Conservation (phyloP, 2,113 vertebrate species). For the Tamias sibiricus region DNA sequence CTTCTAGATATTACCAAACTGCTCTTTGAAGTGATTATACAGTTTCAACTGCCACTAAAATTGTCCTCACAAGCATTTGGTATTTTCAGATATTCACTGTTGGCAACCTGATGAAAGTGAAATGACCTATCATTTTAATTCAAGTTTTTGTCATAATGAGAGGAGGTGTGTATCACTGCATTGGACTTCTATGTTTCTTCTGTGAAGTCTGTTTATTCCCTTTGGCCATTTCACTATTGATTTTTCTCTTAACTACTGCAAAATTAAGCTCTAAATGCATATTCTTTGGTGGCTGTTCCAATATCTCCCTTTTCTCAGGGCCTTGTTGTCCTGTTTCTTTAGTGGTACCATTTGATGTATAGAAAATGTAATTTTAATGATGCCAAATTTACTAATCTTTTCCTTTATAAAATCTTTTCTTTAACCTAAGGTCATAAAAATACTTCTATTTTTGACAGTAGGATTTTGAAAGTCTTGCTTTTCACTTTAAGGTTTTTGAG, state of each 20-base stretch:
- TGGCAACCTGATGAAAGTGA: not conserved
- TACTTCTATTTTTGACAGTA: slow-evolving; percentile 54
- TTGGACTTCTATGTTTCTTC: not conserved
- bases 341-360: not conserved
- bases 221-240: not conserved
- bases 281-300: not conserved
- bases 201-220: not conserved
- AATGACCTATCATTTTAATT: not conserved
- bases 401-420: slow-evolving; percentile 48
- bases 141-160: not conserved
- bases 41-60: not conserved
- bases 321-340: not conserved
- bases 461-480: slow-evolving; percentile 50
- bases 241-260: not conserved
- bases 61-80: not conserved
- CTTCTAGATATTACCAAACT: not conserved
- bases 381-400: slow-evolving; percentile 19
- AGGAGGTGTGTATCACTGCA: not conserved
- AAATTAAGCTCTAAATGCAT: not conserved
- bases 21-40: not conserved
- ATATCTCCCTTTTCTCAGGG: not conserved
- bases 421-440: slow-evolving; percentile 68
- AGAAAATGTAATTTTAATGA: slow-evolving; percentile 27
- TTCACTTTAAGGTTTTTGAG: slow-evolving; percentile 65
- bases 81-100: not conserved